phyloP scores from a whole-genome alignment of 2,888 invertebrate genomes.

The Callinectes sapidus region DNA sequence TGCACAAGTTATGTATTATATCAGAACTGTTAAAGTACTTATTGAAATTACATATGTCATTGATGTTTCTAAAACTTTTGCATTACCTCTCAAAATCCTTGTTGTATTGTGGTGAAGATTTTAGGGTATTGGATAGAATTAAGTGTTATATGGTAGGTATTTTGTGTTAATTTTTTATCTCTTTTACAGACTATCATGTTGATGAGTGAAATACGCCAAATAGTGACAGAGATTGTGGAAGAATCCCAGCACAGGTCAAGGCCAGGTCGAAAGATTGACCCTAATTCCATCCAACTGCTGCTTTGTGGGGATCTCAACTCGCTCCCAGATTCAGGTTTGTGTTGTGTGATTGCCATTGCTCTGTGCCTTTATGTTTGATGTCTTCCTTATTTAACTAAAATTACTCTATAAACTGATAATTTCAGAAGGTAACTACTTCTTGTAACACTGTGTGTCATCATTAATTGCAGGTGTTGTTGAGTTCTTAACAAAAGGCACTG shows the following conservation, averaged over 20 bases:
- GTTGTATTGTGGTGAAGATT: too few relatives aligned
- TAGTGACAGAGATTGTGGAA: slow-evolving; percentile 85
- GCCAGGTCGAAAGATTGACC: slow-evolving; percentile 58
- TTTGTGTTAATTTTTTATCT: neutral
- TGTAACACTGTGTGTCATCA: neutral
- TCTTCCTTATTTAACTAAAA: too few relatives aligned
- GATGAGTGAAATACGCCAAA: slow-evolving; percentile 81
- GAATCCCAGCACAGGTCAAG: slow-evolving; percentile 59
- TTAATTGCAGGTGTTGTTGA: slow-evolving; percentile 91
- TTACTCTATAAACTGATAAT: too few relatives aligned
- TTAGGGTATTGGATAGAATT: neutral
- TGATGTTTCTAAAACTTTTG: too few relatives aligned
- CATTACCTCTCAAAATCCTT: too few relatives aligned
- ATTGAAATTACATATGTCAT: too few relatives aligned
- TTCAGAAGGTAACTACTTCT: neutral
- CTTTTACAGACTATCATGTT: slow-evolving; percentile 69
- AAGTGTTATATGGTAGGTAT: neutral
- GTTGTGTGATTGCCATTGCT: neutral
- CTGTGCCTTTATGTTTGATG: too few relatives aligned
- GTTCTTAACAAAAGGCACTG: slow-evolving; percentile 92
- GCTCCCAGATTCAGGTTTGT: slow-evolving; percentile 91
- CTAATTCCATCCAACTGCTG: slow-evolving; percentile 88
- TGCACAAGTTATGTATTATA: neutral
- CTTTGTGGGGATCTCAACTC: slow-evolving; percentile 99
- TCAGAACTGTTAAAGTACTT: too few relatives aligned